These are phyloP conservation scores for Lutjanus erythropterus DNA, from an alignment of 2,113 vertebrate genomes.

Conservation along the genomic window DNA sequence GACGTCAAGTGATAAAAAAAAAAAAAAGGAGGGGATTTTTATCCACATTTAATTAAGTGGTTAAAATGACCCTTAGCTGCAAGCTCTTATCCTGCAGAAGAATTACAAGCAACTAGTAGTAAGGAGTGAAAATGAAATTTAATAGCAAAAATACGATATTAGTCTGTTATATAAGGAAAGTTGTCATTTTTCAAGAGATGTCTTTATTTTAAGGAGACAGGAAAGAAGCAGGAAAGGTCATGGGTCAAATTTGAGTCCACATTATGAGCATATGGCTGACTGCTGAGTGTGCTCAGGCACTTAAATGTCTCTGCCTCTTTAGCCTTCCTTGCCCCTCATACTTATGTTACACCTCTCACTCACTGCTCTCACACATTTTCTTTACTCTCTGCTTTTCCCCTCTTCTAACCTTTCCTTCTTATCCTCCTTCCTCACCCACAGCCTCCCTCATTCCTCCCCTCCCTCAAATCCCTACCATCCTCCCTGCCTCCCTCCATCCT, in stretches of 20 bases:
- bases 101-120: not conserved
- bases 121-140: not conserved
- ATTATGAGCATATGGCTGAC: constrained; percentile 37
- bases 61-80: constrained; percentile 1
- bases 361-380: constrained; percentile 34
- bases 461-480: constrained; percentile 48
- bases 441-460: not conserved
- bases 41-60: constrained; percentile 26
- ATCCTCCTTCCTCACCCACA: constrained; percentile 14
- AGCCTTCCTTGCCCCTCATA: constrained; percentile 12
- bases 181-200: constrained; percentile 2
- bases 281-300: constrained; percentile 38
- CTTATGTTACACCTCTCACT: constrained; percentile 34
- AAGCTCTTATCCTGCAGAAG: not conserved
- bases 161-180: constrained; percentile 10
- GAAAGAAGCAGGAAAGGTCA: constrained; percentile 43
- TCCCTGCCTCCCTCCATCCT: constrained; percentile 12
- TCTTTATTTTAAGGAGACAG: not conserved
- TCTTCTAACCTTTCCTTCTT: constrained; percentile 36
- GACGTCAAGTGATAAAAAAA: constrained; percentile 29
- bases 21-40: constrained; percentile 4
- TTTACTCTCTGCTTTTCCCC: constrained; percentile 29
- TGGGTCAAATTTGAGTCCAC: constrained; percentile 41
- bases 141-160: not conserved
- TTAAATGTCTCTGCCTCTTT: constrained; percentile 47